These are phyloP conservation scores for Lepidothrix coronata DNA, from an alignment of 2,113 vertebrate species.

Conservation along the genomic window DNA sequence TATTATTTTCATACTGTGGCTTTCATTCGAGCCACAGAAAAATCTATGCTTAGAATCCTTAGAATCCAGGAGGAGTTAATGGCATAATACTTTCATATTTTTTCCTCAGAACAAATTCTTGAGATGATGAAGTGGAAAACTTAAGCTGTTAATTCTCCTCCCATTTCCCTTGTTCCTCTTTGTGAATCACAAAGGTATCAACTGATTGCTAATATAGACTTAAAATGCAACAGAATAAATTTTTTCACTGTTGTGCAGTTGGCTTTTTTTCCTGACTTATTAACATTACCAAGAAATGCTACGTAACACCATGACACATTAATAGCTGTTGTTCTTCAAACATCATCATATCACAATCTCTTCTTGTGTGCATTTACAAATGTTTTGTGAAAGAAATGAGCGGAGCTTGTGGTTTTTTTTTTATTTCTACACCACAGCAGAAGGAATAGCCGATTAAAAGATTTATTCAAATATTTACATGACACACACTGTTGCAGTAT, in stretches of 20 bases:
- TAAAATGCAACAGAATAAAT: neutral
- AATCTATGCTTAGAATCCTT: neutral
- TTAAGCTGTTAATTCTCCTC: neutral
- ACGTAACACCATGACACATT: neutral
- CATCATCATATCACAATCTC: neutral
- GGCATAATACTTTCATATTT: neutral
- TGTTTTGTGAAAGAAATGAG: neutral
- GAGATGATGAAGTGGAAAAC: neutral
- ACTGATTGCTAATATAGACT: neutral
- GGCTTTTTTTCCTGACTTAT: neutral
- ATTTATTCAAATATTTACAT: slow-evolving; percentile 55
- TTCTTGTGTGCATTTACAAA: neutral
- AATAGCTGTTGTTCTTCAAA: neutral
- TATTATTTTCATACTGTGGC: neutral
- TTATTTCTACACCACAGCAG: neutral
- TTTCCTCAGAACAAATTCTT: neutral
- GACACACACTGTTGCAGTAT: neutral
- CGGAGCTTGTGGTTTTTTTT: neutral
- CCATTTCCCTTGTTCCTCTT: neutral
- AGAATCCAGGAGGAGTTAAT: neutral
- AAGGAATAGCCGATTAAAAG: slow-evolving; percentile 39
- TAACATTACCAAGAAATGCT: neutral
- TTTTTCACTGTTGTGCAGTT: neutral
- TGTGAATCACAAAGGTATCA: neutral
- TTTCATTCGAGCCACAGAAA: neutral